phyloP scores from a whole-genome alignment of 2,797 vertebrate genomes.

The Rousettus madagascariensis region DNA sequence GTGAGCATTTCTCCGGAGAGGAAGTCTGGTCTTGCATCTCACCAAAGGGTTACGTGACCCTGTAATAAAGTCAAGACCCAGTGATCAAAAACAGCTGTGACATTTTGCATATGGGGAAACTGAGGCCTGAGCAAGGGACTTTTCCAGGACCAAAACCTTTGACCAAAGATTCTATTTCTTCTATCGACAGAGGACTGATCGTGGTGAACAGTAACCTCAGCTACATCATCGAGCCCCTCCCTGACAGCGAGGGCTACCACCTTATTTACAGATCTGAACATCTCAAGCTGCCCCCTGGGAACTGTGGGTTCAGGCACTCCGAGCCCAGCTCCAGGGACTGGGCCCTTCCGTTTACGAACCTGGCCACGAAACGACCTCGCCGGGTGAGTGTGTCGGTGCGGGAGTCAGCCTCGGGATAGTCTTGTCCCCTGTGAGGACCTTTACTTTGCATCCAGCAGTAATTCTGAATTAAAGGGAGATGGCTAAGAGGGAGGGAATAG shows the following conservation, averaged over 20 bases:
- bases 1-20: background rate
- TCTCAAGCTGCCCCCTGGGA: constrained; percentile 85
- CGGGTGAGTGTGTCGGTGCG: constrained; percentile 79
- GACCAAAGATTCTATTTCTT: constrained; percentile 75
- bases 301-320: constrained; percentile 86
- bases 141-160: background rate
- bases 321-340: constrained; percentile 41
- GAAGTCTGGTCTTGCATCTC: background rate
- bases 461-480: background rate
- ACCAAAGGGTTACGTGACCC: background rate
- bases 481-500: background rate
- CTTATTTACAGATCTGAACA: constrained; percentile 91
- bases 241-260: constrained; percentile 83
- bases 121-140: background rate
- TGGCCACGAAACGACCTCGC: constrained; percentile 69
- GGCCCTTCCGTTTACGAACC: constrained; percentile 75
- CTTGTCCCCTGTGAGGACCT: background rate
- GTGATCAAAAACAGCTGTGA: background rate
- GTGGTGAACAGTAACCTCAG: constrained; percentile 90
- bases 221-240: constrained; percentile 93
- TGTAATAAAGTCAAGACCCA: background rate
- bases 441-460: background rate
- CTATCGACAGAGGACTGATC: constrained; percentile 91
- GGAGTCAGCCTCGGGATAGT: too few species aligned
- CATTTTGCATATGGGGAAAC: background rate